These are phyloP conservation scores for Aplodontia rufa DNA, from an alignment of 2,113 vertebrate genomes.

Conservation along the genomic window DNA sequence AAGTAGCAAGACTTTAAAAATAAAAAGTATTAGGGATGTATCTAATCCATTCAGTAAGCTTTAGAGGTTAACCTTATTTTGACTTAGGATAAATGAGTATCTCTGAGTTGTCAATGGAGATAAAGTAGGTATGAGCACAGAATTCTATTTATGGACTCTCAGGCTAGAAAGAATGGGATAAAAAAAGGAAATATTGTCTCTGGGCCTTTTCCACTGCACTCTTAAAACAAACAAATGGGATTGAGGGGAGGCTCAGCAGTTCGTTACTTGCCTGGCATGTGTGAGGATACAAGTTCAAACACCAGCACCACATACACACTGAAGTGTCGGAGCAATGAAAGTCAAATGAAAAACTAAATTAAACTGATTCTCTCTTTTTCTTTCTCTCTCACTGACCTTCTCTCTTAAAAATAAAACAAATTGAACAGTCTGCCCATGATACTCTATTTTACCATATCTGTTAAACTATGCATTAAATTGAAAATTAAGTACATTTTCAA, in stretches of 20 bases:
- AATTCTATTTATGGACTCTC: background rate
- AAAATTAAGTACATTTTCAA: constrained; percentile 33
- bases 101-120: background rate
- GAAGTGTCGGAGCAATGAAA: too few species aligned
- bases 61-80: background rate
- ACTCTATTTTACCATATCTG: background rate
- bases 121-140: background rate
- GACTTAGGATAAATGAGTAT: background rate
- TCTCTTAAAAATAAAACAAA: too few species aligned
- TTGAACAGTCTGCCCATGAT: background rate
- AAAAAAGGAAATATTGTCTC: background rate
- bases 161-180: background rate
- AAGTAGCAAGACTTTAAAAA: too few species aligned
- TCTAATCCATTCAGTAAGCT: background rate
- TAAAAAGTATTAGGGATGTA: too few species aligned
- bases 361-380: too few species aligned
- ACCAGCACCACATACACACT: too few species aligned
- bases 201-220: background rate
- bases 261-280: too few species aligned
- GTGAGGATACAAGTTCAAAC: too few species aligned
- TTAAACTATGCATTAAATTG: background rate
- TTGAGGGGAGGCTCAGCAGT: too few species aligned
- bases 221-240: background rate
- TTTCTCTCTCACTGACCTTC: too few species aligned
- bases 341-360: too few species aligned